These are phyloP conservation scores for Pantherophis guttatus DNA, from an alignment of 2,113 vertebrate species.

Conservation along the genomic window DNA sequence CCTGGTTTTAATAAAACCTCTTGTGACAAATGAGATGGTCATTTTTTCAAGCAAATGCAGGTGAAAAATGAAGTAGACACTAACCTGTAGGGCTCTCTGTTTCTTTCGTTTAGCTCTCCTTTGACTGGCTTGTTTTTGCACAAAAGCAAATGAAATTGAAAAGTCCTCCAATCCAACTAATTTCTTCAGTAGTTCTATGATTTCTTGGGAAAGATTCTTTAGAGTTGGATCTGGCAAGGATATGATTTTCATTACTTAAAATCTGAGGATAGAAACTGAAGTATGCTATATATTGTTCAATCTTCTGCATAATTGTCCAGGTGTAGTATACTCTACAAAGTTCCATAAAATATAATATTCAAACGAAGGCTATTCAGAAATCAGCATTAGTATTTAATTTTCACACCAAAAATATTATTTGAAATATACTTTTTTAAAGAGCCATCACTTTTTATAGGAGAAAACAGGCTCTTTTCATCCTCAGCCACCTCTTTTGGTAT, in stretches of 20 bases:
- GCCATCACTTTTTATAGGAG: neutral
- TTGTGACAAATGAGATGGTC: neutral
- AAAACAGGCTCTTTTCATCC: neutral
- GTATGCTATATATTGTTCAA: neutral
- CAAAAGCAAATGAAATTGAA: constrained; percentile 84
- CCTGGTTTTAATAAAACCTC: neutral
- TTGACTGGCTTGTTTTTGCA: constrained; percentile 86
- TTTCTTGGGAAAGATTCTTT: constrained; percentile 93
- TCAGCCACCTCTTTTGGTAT: neutral
- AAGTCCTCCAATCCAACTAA: constrained; percentile 86
- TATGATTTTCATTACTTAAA: neutral
- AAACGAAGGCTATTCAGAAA: neutral
- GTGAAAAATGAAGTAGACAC: neutral
- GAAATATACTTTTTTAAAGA: neutral
- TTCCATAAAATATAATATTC: neutral
- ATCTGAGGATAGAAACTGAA: neutral
- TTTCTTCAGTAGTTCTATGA: constrained; percentile 91
- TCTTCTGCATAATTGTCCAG: neutral
- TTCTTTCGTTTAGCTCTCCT: constrained; percentile 82
- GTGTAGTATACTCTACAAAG: neutral
- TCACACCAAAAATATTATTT: neutral
- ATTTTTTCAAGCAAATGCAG: neutral
- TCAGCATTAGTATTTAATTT: neutral
- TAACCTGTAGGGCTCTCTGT: constrained; percentile 88
- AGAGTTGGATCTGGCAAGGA: constrained; percentile 81